Base-by-base conservation (phyloP, 2,888 invertebrate genomes). In the Diogma glabrata region DNA sequence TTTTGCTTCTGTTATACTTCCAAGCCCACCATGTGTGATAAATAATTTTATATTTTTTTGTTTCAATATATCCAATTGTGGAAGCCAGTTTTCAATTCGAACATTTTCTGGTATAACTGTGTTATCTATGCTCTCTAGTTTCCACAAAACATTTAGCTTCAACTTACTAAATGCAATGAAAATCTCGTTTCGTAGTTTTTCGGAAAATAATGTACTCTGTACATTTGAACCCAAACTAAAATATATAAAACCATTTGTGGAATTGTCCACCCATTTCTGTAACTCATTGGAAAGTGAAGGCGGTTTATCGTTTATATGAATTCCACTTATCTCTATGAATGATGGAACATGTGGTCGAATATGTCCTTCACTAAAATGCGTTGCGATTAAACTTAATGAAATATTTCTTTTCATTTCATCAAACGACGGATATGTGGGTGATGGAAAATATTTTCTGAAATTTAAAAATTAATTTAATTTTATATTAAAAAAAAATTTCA, bases 11-110 rank as follows among this genome's bases (percentile, higher is more conserved):
- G 43, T 22, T 14, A 43, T 23, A 5, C 43, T 43, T 19, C 43
- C 43, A 7, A 22, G 43, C 1, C 72, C 72, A 10, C 72, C 73
- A 53, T 73, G 72, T 3, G 70, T 67, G 14, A 73, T 72, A 56
- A 73, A 73, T 0, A 72, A 52, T 46, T 66, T 65, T 0, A 72
- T 60, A 58, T 72, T 72, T 1, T 62, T 63, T 60, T 73, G 71
- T 2, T 68, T 72, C 56, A 69, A 53, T 43, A 77, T 67, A 54
- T 74, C 75, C 51, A 70, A 70, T 61, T 77, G 77, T 2, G 76
- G 76, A 56, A 75, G 62, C 76, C 76, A 77, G 57, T 72, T 71
- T 38, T 61, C 57, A 3, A 74, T 61, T 60, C 71, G 66, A 0
- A 77, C 65, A 60, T 74, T 74, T 2, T 61, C 2, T 0, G 73